phyloP scores from a whole-genome alignment of 2,113 vertebrate species.

The Gopherus flavomarginatus region DNA sequence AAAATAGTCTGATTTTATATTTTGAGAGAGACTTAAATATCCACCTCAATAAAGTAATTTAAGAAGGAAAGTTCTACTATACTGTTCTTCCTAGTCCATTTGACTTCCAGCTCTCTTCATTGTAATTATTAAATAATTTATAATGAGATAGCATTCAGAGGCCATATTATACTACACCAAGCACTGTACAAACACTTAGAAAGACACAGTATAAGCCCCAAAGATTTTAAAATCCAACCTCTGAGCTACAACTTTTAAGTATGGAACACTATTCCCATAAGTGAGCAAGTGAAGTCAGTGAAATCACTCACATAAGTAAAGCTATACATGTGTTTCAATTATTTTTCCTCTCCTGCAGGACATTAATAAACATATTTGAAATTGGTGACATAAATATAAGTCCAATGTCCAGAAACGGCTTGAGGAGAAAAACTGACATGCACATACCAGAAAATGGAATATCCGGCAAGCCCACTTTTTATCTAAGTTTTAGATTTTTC shows the following conservation, averaged over 20 bases:
- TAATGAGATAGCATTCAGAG: rapidly evolving
- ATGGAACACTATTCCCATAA: rapidly evolving
- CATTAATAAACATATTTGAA: not conserved
- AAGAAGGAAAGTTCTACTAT: not conserved
- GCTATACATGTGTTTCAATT: rapidly evolving
- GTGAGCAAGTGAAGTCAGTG: rapidly evolving
- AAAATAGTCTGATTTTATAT: not conserved
- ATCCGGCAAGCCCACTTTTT: conserved; percentile 27
- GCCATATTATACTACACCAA: rapidly evolving
- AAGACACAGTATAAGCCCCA: not conserved
- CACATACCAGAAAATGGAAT: conserved; percentile 55
- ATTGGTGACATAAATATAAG: not conserved
- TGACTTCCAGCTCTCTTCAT: not conserved
- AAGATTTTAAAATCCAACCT: rapidly evolving
- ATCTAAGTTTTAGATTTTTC: conserved; percentile 47
- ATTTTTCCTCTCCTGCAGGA: rapidly evolving
- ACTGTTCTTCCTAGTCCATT: not conserved
- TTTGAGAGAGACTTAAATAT: not conserved
- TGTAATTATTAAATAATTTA: rapidly evolving
- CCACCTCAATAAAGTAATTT: rapidly evolving
- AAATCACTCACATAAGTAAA: rapidly evolving
- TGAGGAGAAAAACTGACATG: conserved; percentile 5
- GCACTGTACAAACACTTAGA: rapidly evolving
- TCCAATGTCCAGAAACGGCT: not conserved
- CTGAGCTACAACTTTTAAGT: not conserved